Conservation (phyloP, 2,888 invertebrate genomes). For the Synanthedon tipuliformis region DNA sequence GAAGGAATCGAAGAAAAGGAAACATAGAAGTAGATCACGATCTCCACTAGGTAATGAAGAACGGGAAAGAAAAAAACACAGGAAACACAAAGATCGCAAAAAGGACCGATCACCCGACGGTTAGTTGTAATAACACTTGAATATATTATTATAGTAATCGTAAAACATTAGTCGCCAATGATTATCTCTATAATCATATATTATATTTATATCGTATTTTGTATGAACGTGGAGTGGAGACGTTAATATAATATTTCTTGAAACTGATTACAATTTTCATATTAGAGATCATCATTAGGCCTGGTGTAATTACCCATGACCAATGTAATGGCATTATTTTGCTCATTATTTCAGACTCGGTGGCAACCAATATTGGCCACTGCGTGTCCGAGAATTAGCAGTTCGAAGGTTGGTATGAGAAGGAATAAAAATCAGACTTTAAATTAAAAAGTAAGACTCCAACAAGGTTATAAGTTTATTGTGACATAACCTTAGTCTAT, state of each 20-base stretch:
- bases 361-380: slow-evolving; percentile 51
- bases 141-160: slow-evolving; percentile 8
- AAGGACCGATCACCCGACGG: slow-evolving; percentile 70
- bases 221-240: too few species aligned
- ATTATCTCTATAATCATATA: slow-evolving; percentile 24
- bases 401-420: too few species aligned
- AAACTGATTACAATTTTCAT: too few species aligned
- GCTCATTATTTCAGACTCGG: slow-evolving; percentile 68
- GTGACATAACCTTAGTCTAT: too few species aligned
- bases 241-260: too few species aligned
- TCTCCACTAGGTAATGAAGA: slow-evolving; percentile 69
- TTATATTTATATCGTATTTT: neutral
- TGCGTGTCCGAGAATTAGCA: slow-evolving; percentile 24
- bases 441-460: too few species aligned
- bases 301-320: slow-evolving; percentile 35
- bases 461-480: too few species aligned
- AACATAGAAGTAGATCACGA: slow-evolving; percentile 71
- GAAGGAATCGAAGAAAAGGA: slow-evolving; percentile 76
- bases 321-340: slow-evolving; percentile 63
- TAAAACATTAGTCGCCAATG: slow-evolving; percentile 28
- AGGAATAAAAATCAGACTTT: too few species aligned
- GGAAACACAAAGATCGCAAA: slow-evolving; percentile 69
- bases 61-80: slow-evolving; percentile 62
- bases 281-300: slow-evolving; percentile 29
- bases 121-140: slow-evolving; percentile 37